Base-by-base conservation (phyloP, 2,888 invertebrate species). In the Ditula angustiorana region DNA sequence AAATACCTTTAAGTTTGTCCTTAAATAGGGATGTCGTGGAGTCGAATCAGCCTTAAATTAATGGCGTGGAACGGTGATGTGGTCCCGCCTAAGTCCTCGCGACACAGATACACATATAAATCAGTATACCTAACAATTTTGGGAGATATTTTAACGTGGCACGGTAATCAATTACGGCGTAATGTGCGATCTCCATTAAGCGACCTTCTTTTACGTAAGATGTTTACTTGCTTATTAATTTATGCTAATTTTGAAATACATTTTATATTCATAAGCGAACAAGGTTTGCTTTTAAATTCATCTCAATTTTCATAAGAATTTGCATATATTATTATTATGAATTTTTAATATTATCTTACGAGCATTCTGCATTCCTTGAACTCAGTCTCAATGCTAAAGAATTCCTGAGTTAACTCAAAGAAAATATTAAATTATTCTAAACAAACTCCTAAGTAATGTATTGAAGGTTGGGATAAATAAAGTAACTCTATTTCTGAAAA, bases 401-500 rank as follows among this genome's bases (percentile, higher is more conserved):
- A 37, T 7, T 19, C 8, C 26, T 5, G 11, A 37, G 8, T 7
- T 5, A 16, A 0, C 10, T 10, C n/a, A 41, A 19, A 41, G 19
- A 41, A 19, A 41, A 19, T 19, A 37, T 13, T 16, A 13, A 13
- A 5, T 8, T 41, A 10, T 41, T 41, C 7, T 13, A 23, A 21
- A 33, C 47, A 5, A 35, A 41, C 41, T 19, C 1, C 19, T 10
- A 41, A 41, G 41, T 41, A 35, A 41, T 26, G 26, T 33, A 49
- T 33, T 26, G 26, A 37, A 49, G 0, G 13, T 26, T 37, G n/a
- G 5, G 26, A 24, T 19, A 26, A 49, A 60, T 41, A 13, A 26
- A 50, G 50, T 50, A 50, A 28, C 28, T 37, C 41, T n/a, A n/a
- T 50, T 37, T 16, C 30, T 46, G 26, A 10, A 46, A 57, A 50